Base-by-base conservation (phyloP, 2,797 vertebrate species). In the Tadarida brasiliensis region DNA sequence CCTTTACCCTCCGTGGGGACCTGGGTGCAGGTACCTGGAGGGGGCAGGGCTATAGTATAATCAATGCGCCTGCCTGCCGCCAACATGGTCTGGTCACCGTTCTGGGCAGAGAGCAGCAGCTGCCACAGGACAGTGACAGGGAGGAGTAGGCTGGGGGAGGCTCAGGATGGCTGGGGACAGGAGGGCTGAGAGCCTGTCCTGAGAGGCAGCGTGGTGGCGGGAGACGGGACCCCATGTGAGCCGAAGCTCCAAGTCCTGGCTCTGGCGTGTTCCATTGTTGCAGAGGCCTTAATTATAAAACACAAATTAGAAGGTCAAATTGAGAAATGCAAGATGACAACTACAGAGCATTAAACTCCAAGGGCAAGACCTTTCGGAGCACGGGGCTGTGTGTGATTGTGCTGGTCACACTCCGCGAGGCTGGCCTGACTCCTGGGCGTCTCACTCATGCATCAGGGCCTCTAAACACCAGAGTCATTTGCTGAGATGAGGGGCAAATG, bases 31-130 rank as follows among this genome's bases (percentile, higher is more conserved):
- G n/a, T 65, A n/a, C 15, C 63, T 0, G 5, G 9, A 39, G 15
- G 39, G 49, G 0, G 0, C 68, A 86, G 28, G 7, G 28, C 24
- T 26, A 5, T 0, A 2, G 19, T 11, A n/a, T 1, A 61, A 57
- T 19, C 26, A 80, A 26, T 49, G 26, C 3, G 1, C 12, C n/a
- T 16, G 19, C 49, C 54, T 33, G 20, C 11, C 8, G 65, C 28
- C 91, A 33, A 0, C 5, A 14, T 47, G 44, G 54, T 12, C 49
- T 14, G 7, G 9, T 51, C 4, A 0, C 49, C 2, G 5, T 74
- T n/a, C 70, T 14, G 20, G 20, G 15, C 16, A 61, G 47, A 59
- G 30, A 16, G 74, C 9, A 71, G 44, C 9, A 30, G 12, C 7
- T 44, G 4, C 33, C 16, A 0, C 57, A 54, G 49, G 11, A 7